These are phyloP conservation scores for Euproctis similis DNA, from an alignment of 2,888 invertebrate genomes.

Conservation along the genomic window DNA sequence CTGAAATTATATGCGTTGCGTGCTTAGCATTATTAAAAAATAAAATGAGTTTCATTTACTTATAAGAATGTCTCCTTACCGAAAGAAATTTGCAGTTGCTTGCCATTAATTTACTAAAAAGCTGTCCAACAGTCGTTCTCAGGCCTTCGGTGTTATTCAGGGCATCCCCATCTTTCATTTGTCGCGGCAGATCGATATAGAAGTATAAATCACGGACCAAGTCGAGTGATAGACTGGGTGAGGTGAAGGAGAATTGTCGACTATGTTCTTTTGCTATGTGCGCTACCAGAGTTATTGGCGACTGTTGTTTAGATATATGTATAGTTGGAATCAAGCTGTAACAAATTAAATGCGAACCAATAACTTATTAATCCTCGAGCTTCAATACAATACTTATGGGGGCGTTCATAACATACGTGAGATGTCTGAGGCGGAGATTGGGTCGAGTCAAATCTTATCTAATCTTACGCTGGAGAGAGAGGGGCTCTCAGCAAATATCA, in stretches of 20 bases:
- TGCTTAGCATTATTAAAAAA: no score
- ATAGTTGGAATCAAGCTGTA: conserved; percentile 53
- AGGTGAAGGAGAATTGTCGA: conserved; percentile 37
- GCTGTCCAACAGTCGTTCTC: conserved; percentile 36
- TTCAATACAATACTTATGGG: no score
- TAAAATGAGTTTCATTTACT: no score
- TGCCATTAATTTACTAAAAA: conserved; percentile 65
- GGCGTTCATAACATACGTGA: no score
- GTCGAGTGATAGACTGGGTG: conserved; percentile 33
- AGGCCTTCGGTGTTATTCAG: conserved; percentile 26
- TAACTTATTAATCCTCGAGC: no score
- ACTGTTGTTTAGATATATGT: conserved; percentile 34
- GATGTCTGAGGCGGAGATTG: no score
- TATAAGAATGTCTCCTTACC: no score
- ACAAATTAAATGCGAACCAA: conserved; percentile 6
- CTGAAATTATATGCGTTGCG: conserved; percentile 29
- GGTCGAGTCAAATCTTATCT: not conserved
- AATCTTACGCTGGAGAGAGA: not conserved
- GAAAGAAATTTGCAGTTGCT: conserved; percentile 80
- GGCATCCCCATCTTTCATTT: conserved; percentile 30
- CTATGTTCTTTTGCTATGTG: conserved; percentile 42
- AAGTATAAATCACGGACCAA: conserved; percentile 55
- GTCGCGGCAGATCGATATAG: conserved; percentile 51
- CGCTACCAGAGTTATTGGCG: conserved; percentile 42
- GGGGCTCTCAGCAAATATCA: conserved; percentile 1